Percentiles rank a stretch among this genome's conserved stretches.
Evolutionary conservation across 2,113 vertebrate genomes (phyloP).

Genomic region (Pteronura brasiliensis): DNA sequence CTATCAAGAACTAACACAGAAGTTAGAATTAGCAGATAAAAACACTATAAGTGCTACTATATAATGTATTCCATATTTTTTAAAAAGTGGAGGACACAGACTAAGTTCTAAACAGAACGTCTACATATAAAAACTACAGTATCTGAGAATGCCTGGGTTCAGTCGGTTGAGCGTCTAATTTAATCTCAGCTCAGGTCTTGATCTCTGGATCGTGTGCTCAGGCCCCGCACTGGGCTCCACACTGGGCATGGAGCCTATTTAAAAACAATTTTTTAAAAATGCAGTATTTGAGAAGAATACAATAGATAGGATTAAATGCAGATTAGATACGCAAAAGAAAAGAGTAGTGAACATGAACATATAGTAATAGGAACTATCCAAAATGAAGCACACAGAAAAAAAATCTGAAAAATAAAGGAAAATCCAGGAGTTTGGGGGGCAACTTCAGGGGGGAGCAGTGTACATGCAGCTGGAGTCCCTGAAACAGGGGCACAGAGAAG

Average conservation of each 20-base stretch:
- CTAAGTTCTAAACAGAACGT: neutral
- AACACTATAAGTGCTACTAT: neutral
- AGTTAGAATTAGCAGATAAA: neutral
- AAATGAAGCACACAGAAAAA: neutral
- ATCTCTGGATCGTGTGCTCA: neutral
- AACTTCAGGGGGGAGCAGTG: too few species aligned
- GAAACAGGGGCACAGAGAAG: neutral
- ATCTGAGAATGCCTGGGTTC: neutral
- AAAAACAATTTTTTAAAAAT: neutral
- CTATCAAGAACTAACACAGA: neutral
- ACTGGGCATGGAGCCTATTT: neutral
- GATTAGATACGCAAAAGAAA: neutral
- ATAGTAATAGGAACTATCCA: neutral
- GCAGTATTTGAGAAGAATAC: neutral
- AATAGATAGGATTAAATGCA: neutral
- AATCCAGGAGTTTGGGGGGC: neutral
- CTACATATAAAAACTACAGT: neutral
- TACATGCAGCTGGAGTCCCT: neutral
- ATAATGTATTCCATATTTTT: neutral
- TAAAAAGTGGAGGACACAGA: neutral
- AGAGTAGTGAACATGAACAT: neutral
- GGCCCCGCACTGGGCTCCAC: neutral
- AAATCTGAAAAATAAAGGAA: neutral
- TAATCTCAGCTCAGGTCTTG: neutral
- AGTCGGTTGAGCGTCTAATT: neutral